These are phyloP conservation scores for Pachycephus smyrnensis DNA, from an alignment of 2,888 invertebrate genomes.

Conservation along the genomic window DNA sequence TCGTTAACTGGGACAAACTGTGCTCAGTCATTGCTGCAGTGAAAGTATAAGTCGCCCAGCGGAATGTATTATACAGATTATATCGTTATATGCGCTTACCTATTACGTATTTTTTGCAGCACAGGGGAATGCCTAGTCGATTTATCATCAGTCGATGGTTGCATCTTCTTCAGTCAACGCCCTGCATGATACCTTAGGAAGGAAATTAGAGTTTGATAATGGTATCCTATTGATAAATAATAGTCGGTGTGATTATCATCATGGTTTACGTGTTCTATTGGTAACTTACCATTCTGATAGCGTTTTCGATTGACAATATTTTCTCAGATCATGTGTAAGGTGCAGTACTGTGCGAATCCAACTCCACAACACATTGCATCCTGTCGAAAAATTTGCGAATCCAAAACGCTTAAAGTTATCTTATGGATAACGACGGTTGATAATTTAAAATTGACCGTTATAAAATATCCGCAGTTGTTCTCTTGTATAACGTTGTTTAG, in stretches of 20 bases:
- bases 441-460: background rate
- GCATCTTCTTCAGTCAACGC: background rate
- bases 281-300: background rate
- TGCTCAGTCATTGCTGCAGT: background rate
- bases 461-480: background rate
- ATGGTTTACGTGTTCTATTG: background rate
- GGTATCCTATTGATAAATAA: background rate
- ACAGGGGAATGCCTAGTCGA: background rate
- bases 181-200: background rate
- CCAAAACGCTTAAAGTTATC: background rate
- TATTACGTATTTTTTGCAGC: background rate
- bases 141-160: background rate
- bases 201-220: background rate
- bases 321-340: no score
- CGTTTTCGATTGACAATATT: no score
- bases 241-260: background rate
- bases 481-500: background rate
- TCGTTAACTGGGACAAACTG: background rate
- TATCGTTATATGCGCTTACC: background rate
- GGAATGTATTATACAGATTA: background rate
- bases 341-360: no score
- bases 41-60: background rate
- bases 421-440: background rate
- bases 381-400: background rate
- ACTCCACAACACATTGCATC: no score